Conservation (phyloP, 2,888 invertebrate species). For the Romanomermis culicivorax region DNA sequence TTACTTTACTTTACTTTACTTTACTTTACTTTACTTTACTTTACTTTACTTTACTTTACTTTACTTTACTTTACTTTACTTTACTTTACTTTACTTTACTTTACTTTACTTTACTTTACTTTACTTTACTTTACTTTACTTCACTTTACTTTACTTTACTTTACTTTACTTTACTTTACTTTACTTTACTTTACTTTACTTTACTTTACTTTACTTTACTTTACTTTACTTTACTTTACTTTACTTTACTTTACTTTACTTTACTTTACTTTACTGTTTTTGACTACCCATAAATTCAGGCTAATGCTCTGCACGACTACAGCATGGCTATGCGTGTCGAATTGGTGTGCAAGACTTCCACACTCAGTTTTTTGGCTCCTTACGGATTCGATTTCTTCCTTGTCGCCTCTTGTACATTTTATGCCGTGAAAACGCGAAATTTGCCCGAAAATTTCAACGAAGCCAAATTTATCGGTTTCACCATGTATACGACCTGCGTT, state of each 20-base stretch:
- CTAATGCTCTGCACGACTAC: constrained; percentile 28
- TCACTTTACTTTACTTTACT: no score
- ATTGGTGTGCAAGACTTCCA: constrained; percentile 43
- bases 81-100: no score
- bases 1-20: no score
- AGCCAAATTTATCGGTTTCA: constrained; percentile 48
- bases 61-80: no score
- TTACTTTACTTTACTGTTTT: constrained; percentile 14
- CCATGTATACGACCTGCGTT: constrained; percentile 94
- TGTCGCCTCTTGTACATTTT: constrained; percentile 64
- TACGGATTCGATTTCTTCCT: constrained; percentile 49
- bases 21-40: no score
- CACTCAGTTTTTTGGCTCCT: constrained; percentile 54
- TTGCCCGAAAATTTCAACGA: constrained; percentile 97
- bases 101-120: no score
- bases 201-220: no score
- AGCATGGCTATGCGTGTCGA: constrained; percentile 36
- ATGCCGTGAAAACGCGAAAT: constrained; percentile 81
- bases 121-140: no score
- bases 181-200: no score
- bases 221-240: no score
- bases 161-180: no score
- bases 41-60: no score
- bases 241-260: constrained; percentile 34
- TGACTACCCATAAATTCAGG: neutral